A percentile compares a stretch with the other conserved stretches of the same genome.
These are phyloP conservation scores for Leptopilina myrica DNA, from an alignment of 2,888 invertebrate genomes.

Conservation along the genomic window DNA sequence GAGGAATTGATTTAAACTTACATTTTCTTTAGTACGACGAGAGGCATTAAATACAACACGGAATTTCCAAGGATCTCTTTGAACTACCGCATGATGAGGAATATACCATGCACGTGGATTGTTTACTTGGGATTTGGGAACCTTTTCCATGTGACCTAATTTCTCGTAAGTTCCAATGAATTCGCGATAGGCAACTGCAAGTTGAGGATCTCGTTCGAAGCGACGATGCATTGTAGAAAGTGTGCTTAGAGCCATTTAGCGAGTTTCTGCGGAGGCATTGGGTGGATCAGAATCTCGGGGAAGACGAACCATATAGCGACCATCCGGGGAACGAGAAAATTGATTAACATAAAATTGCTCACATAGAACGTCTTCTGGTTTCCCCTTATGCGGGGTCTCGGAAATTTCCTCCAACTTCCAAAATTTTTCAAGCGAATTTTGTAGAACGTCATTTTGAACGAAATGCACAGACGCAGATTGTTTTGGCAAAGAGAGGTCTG, in stretches of 20 bases:
- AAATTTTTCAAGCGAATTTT: no score
- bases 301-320: neutral
- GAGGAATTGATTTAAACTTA: slow-evolving; percentile 45
- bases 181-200: no score
- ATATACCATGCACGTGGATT: slow-evolving; percentile 41
- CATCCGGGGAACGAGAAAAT: neutral
- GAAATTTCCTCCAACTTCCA: no score
- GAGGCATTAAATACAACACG: slow-evolving; percentile 47
- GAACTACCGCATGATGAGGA: slow-evolving; percentile 44
- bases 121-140: no score
- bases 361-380: slow-evolving; percentile 21
- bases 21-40: slow-evolving; percentile 12
- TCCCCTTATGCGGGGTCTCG: no score
- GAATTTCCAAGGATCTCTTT: slow-evolving; percentile 23
- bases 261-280: neutral
- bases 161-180: no score
- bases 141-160: no score
- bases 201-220: no score
- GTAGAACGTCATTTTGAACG: no score
- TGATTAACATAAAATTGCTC: slow-evolving; percentile 18
- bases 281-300: slow-evolving; percentile 20
- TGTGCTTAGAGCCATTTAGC: slow-evolving; percentile 25
- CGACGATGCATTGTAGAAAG: neutral
- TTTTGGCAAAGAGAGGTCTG: no score
- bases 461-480: no score